Base-by-base conservation (phyloP, 2,113 vertebrate species). In the Erythrocercus mccallii region DNA sequence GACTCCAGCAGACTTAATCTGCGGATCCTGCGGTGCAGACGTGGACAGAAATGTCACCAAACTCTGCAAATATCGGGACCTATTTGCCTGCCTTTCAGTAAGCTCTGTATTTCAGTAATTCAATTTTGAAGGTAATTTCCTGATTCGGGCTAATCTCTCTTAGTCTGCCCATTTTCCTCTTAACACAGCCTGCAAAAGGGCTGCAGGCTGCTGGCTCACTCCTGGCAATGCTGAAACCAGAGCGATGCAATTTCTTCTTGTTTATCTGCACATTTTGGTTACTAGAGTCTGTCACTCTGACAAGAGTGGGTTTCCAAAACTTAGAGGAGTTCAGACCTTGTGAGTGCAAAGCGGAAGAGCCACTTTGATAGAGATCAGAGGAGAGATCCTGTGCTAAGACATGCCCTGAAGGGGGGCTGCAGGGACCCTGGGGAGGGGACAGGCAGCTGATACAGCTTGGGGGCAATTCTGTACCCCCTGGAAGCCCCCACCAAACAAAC, bases 41-140 rank as follows among this genome's bases (percentile, higher is more conserved):
- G 33, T 10, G 74, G 18, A 61, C 44, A 76, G 83, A 87, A 94
- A 87, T 74, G 94, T 86, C 91, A 68, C 86, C 92, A 86, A 85
- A 90, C 38, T 31, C 73, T 24, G 80, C 91, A 89, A 95, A 81
- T 50, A 87, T 42, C 93, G 91, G 76, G 70, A 68, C 35, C 80
- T 64, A 47, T 85, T 83, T 81, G 64, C 78, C 60, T 3, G 31
- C 87, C 83, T 91, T 96, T 94, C 94, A 93, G 65, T 7, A 61
- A 86, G 60, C 89, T 69, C 92, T 83, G 65, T 30, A 16, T 28
- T 66, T 69, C 79, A 40, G 86, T 81, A 95, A 96, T 95, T 96
- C 82, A 73, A 76, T 94, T 96, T 68, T n/a, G 85, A 78, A 88
- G 82, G 93, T 70, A 77, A 95, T 96, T 96, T 96, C 95, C 94